phyloP scores from a whole-genome alignment of 2,888 invertebrate genomes.

The Xanthia togata region DNA sequence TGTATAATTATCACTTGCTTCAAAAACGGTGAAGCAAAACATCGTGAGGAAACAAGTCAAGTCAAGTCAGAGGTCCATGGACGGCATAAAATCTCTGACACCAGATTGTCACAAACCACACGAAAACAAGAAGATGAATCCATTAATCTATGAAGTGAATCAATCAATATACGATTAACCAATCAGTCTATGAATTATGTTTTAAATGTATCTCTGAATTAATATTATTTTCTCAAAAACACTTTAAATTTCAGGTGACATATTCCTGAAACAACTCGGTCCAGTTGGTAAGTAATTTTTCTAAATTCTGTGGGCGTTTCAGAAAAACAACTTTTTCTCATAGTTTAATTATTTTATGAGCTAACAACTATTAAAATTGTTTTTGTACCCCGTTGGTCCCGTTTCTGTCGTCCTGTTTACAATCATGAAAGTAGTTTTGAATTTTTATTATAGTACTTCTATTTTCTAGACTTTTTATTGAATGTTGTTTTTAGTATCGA shows the following conservation, averaged over 20 bases:
- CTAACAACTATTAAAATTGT: constrained; percentile 31
- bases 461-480: constrained; percentile 27
- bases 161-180: neutral
- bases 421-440: constrained; percentile 27
- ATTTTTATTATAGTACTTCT: constrained; percentile 10
- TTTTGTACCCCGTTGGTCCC: constrained; percentile 16
- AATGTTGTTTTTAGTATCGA: neutral
- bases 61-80: no score
- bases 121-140: no score
- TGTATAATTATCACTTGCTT: neutral
- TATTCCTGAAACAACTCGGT: constrained; percentile 58
- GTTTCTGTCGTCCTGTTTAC: constrained; percentile 26
- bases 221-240: neutral
- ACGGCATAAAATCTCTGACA: no score
- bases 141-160: neutral
- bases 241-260: constrained; percentile 69
- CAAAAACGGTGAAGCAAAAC: no score
- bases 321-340: constrained; percentile 28
- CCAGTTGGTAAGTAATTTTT: constrained; percentile 73
- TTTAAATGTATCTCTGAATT: neutral
- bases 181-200: neutral
- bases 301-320: constrained; percentile 1
- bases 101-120: no score
- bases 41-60: no score
- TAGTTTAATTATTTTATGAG: constrained; percentile 34